Base-by-base conservation (phyloP, 2,797 vertebrate species). In the Pachyuromys duprasi region DNA sequence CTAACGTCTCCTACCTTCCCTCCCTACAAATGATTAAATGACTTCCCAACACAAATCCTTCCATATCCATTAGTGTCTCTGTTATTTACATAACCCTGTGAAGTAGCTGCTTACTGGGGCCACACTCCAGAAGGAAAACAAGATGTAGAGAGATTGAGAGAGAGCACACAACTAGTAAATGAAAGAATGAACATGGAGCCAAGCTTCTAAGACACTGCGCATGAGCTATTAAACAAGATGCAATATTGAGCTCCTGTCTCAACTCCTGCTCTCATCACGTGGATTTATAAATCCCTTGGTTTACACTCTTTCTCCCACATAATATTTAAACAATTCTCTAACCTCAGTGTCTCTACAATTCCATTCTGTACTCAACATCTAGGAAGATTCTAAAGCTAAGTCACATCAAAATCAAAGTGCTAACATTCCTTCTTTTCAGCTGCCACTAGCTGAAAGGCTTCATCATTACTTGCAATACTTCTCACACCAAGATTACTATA, bases 91-190 rank as follows among this genome's bases (percentile, higher is more conserved):
- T 36, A 74, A 65, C 53, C 31, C 45, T 78, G 84, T 49, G 31
- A 93, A 55, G 67, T 28, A 93, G 33, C 72, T 22, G 31, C 81
- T 96, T 89, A 92, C 67, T 33, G 49, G 14, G 31, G 36, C 57
- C 62, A 90, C 36, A 89, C 86, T 95, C 90, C 22, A 97, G 42
- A 87, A 90, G 88, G 82, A 70, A 93, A 82, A 69, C 11, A 88
- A 89, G 31, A 33, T 33, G 90, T 69, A 63, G 88, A 75, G 17
- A 81, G 63, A 91, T 42, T 45, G 72, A 12, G 42, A 39, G 93
- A 86, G 75, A 96, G 81, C 67, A 96, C 39, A 53, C 0, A 75
- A 36, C 9, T 82, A 75, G 28, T 89, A 89, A 87, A 69, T 69
- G 31, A 12, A 92, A 95, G 53, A 94, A 0, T 75, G 45, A 63